Percentiles rank a stretch among this genome's conserved stretches.
These are phyloP conservation scores for Callinectes sapidus DNA, from an alignment of 2,888 invertebrate species.

Conservation along the genomic window DNA sequence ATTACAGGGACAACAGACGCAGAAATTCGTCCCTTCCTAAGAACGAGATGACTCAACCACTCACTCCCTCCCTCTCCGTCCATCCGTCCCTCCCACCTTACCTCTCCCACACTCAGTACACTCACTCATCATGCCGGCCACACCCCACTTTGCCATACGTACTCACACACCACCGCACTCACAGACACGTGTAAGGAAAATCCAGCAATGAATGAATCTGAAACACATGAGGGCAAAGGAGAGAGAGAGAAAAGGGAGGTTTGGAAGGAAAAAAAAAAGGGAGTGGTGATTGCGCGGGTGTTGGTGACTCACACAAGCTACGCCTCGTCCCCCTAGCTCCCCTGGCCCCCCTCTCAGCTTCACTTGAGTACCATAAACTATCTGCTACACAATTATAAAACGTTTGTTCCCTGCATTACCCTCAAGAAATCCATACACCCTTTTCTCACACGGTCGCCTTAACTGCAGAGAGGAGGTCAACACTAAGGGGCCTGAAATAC, in stretches of 20 bases:
- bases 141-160: not conserved
- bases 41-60: slow-evolving; percentile 12
- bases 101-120: not conserved
- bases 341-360: not conserved
- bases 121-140: not conserved
- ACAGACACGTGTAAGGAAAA: not conserved
- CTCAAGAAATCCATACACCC: not conserved
- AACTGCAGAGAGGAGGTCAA: no score
- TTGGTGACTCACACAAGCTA: slow-evolving; percentile 29
- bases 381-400: not conserved
- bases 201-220: not conserved
- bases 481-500: no score
- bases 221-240: not conserved
- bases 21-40: not conserved
- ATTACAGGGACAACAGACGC: not conserved
- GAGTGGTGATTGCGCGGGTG: slow-evolving; percentile 19
- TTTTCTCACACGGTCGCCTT: no score
- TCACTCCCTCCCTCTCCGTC: not conserved
- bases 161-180: not conserved
- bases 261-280: not conserved
- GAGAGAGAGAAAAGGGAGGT: not conserved
- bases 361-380: not conserved
- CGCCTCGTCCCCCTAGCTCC: not conserved
- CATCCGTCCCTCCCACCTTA: not conserved
- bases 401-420: not conserved